Conservation (phyloP, 2,888 invertebrate species). For the Tetheella fluctuosa region DNA sequence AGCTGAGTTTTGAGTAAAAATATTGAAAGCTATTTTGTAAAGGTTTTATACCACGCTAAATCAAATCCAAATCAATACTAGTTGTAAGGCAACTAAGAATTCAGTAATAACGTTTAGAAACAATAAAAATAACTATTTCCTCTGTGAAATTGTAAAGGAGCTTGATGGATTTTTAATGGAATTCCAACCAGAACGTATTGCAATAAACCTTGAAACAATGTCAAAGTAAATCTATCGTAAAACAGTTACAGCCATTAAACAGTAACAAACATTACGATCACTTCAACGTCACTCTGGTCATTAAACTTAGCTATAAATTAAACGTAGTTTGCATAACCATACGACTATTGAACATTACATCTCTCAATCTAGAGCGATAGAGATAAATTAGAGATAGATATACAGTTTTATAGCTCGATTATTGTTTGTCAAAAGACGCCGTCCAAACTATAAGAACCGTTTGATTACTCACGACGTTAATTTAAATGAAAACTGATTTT, state of each 20-base stretch:
- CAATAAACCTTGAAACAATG: conserved; percentile 73
- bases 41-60: not conserved
- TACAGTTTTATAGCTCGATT: conserved; percentile 53
- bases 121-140: conserved; percentile 32
- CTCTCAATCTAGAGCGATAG: conserved; percentile 58
- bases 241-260: conserved; percentile 59
- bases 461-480: conserved; percentile 58
- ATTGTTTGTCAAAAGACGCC: conserved; percentile 66
- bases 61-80: not conserved
- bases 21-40: too few relatives aligned
- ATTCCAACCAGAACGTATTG: conserved; percentile 59
- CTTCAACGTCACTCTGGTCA: conserved; percentile 42
- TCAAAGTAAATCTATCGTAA: conserved; percentile 70
- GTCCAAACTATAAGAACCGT: conserved; percentile 52
- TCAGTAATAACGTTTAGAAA: conserved; percentile 24
- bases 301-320: conserved; percentile 60
- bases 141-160: conserved; percentile 37
- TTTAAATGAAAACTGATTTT: conserved; percentile 70
- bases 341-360: conserved; percentile 53
- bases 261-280: conserved; percentile 55
- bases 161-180: conserved; percentile 55
- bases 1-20: too few relatives aligned
- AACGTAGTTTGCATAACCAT: conserved; percentile 59
- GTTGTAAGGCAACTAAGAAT: conserved; percentile 1
- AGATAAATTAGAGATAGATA: conserved; percentile 58